Evolutionary conservation across 2,888 invertebrate species (phyloP).

Genomic region (Ceraclea dissimilis): DNA sequence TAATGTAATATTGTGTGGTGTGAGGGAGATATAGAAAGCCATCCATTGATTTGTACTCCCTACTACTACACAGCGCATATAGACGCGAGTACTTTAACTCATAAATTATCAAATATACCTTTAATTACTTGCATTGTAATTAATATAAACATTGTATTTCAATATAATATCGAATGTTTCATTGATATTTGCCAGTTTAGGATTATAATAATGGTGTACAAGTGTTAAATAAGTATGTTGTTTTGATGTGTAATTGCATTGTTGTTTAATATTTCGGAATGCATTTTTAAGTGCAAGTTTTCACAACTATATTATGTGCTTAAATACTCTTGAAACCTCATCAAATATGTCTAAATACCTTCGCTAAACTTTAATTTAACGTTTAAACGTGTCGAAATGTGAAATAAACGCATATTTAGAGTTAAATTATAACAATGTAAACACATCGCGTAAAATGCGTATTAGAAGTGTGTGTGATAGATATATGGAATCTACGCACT

Average conservation of each 20-base stretch:
- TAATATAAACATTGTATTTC: not conserved
- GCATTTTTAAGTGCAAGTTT: not conserved
- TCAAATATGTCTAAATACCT: not conserved
- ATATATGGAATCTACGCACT: not conserved
- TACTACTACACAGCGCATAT: not conserved
- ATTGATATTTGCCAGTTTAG: slow-evolving; percentile 3
- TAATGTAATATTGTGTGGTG: not conserved
- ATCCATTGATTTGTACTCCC: slow-evolving; percentile 1
- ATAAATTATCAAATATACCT: not conserved
- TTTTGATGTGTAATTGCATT: slow-evolving; percentile 1
- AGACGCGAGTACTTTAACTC: slow-evolving; percentile 1
- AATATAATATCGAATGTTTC: not conserved
- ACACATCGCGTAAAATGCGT: not conserved
- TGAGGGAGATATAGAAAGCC: slow-evolving; percentile 2
- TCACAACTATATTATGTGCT: not conserved
- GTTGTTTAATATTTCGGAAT: slow-evolving; percentile 1
- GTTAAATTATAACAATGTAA: not conserved
- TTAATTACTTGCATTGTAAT: not conserved
- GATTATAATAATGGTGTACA: slow-evolving; percentile 13
- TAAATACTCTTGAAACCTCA: not conserved
- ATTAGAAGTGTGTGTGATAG: not conserved
- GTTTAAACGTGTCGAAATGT: not conserved
- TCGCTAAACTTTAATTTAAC: not conserved
- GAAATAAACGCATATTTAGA: not conserved
- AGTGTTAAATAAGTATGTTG: slow-evolving; percentile 1